These are phyloP conservation scores for Atethmia centrago DNA, from an alignment of 2,888 invertebrate species.

Conservation along the genomic window DNA sequence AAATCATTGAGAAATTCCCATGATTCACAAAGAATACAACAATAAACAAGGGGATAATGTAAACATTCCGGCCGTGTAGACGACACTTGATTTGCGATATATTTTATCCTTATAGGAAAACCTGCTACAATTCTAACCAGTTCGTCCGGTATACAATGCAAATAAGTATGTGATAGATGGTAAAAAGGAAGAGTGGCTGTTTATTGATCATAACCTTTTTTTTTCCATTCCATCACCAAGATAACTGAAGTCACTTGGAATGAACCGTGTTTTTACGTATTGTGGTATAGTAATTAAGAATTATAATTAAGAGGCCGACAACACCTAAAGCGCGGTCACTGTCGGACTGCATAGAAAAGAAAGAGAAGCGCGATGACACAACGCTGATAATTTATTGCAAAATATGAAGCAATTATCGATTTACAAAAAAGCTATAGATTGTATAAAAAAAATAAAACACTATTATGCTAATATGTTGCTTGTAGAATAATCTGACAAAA, in stretches of 20 bases:
- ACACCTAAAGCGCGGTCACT: no score
- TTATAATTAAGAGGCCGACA: no score
- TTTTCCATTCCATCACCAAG: background rate
- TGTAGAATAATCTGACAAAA: no score
- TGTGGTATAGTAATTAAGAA: no score
- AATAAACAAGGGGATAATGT: background rate
- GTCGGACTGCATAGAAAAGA: no score
- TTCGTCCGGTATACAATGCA: background rate
- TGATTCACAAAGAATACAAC: slow-evolving; percentile 7
- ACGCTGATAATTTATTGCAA: no score
- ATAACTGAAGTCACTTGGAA: background rate
- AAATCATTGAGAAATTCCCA: background rate
- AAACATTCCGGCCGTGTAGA: background rate
- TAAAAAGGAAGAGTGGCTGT: background rate
- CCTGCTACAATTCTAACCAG: background rate
- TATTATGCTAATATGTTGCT: no score
- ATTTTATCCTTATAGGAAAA: slow-evolving; percentile 15
- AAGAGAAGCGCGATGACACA: no score
- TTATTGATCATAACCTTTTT: background rate
- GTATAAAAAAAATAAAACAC: no score
- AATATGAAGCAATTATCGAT: no score
- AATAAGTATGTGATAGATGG: background rate
- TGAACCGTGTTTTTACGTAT: no score
- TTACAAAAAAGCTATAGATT: no score
- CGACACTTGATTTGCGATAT: background rate